Base-by-base conservation (phyloP, 2,888 invertebrate genomes). In the Iphiclides podalirius region DNA sequence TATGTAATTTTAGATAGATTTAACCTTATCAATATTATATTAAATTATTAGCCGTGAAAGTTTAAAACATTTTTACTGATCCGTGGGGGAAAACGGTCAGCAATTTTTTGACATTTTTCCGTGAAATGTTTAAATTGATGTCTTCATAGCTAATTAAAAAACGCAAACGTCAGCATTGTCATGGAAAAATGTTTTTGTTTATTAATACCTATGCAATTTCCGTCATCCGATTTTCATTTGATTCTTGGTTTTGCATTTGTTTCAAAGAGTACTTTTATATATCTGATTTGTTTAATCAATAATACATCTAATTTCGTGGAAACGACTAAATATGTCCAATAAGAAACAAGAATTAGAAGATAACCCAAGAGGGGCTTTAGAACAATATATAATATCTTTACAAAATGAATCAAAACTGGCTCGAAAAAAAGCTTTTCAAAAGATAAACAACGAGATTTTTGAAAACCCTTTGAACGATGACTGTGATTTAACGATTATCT, bases 381-480 rank as follows among this genome's bases (percentile, higher is more conserved):
- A 87, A 52, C 76, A 72, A 44, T 68, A 75, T 41, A 72, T 86
- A 20, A 75, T 71, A 2, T 63, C 71, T 38, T 67, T 93, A 37
- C 91, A 92, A 74, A 91, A 91, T 54, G 91, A 91, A 43, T 91
- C 92, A 17, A 92, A 92, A 72, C 76, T 83, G 58, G 70, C 81
- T 55, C 77, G 93, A 50, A 92, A 90, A 67, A 78, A 85, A 54
- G 90, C 90, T 1, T 77, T 93, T 9, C 66, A 85, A 26, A 90
- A 91, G 50, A 81, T 93, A 14, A 79, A 90, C 46, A 70, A 82
- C 41, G 85, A 86, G 61, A 75, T 91, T 48, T 84, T 88, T 38
- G 72, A 80, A 47, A 78, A 77, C 20, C 66, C 77, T 13, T 66
- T 57, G 0, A 79, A 89, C 34, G 70, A 72, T 36, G 65, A 73